A percentile compares a stretch with the other conserved stretches of the same genome.
Evolutionary conservation across 1,140 invertebrate genomes (phyloP).

Genomic region (Parasteatoda tepidariorum): DNA sequence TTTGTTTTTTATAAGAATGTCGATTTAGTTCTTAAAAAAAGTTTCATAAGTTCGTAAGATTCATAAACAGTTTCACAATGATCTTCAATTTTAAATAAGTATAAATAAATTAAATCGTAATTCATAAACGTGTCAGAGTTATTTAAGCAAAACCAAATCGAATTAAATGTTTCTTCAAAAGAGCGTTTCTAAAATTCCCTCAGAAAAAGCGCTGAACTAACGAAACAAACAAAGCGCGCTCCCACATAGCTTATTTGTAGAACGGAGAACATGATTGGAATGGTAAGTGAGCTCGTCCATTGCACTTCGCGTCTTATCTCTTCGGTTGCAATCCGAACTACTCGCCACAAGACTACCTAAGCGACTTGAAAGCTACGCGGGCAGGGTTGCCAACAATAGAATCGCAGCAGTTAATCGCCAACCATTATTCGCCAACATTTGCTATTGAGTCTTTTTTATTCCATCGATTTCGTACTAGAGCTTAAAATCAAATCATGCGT

Average conservation of each 20-base stretch:
- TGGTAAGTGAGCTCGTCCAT: constrained; percentile 19
- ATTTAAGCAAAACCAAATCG: background rate
- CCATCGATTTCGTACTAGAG: constrained; percentile 51
- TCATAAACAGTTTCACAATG: too few relatives aligned
- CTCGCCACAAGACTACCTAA: constrained; percentile 52
- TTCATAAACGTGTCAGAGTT: too few relatives aligned
- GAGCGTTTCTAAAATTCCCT: constrained; percentile 7
- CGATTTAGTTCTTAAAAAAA: too few relatives aligned
- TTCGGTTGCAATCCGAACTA: constrained; percentile 48
- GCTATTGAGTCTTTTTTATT: constrained; percentile 1
- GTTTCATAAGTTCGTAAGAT: too few relatives aligned
- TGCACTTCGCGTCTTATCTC: constrained; percentile 51
- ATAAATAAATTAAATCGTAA: too few relatives aligned
- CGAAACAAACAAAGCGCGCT: constrained; percentile 28
- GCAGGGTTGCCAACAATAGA: constrained; percentile 31
- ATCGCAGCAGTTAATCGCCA: constrained; percentile 40
- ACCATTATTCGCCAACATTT: constrained; percentile 34
- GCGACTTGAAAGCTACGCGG: constrained; percentile 8
- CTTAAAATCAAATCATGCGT: too few relatives aligned
- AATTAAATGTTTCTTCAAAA: background rate
- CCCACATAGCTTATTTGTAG: constrained; percentile 3
- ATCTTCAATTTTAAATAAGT: too few relatives aligned
- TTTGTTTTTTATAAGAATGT: too few relatives aligned
- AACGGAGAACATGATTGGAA: constrained; percentile 34
- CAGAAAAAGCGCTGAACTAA: background rate